Percentiles rank a stretch among this genome's conserved stretches.
These are phyloP conservation scores for Ferdinandea cuprea DNA, from an alignment of 2,888 invertebrate genomes.

Conservation along the genomic window DNA sequence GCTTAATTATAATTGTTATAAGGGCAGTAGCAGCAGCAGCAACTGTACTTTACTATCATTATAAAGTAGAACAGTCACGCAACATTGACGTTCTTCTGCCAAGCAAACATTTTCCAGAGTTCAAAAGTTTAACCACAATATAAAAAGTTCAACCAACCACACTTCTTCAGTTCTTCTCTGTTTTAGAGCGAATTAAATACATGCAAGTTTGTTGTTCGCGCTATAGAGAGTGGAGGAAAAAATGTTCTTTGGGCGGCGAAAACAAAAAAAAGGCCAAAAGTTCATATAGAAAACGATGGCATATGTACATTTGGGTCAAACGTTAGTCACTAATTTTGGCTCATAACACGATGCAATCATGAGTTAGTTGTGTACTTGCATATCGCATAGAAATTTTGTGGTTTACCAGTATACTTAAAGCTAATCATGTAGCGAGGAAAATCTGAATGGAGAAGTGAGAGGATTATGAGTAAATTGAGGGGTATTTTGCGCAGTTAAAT, in stretches of 20 bases:
- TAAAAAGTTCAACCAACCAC: neutral
- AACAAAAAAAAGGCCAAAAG: neutral
- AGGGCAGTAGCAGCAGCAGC: neutral
- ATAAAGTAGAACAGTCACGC: slow-evolving; percentile 2
- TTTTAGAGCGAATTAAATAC: neutral
- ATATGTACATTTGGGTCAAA: slow-evolving; percentile 11
- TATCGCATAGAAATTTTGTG: too few relatives aligned
- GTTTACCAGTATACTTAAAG: too few relatives aligned
- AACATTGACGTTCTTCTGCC: slow-evolving; percentile 4
- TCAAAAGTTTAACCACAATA: slow-evolving; percentile 5
- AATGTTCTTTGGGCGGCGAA: neutral
- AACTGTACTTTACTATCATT: slow-evolving; percentile 18
- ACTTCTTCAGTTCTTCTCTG: neutral
- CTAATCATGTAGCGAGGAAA: too few relatives aligned
- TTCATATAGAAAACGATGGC: neutral
- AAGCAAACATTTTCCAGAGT: neutral
- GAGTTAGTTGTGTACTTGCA: neutral
- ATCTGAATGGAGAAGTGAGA: too few relatives aligned
- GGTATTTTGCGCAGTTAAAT: too few relatives aligned
- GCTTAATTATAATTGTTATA: slow-evolving; percentile 16
- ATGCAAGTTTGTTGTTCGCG: slow-evolving; percentile 1
- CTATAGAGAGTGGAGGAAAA: too few relatives aligned
- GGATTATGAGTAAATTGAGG: too few relatives aligned
- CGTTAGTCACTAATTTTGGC: slow-evolving; percentile 13
- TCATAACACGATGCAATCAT: neutral